A percentile compares a stretch with the other conserved stretches of the same genome.
phyloP scores from a whole-genome alignment of 2,113 vertebrate genomes.

The Engraulis encrasicolus region DNA sequence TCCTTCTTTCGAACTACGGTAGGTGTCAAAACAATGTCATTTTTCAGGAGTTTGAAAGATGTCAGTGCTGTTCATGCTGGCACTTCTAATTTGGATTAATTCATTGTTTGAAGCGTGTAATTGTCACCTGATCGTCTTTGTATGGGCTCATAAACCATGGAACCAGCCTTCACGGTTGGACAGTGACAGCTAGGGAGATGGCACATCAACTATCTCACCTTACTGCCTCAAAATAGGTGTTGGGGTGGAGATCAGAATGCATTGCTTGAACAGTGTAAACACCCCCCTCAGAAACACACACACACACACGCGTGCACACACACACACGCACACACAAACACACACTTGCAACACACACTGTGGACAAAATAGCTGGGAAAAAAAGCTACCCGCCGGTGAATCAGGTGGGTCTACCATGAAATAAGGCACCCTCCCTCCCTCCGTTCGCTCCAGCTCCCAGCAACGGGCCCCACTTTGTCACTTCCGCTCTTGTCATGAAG shows the following conservation, averaged over 20 bases:
- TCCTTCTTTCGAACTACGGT: too few species aligned
- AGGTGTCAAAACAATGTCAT: neutral
- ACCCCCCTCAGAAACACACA: too few species aligned
- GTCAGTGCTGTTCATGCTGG: neutral
- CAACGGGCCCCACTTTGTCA: slow-evolving; percentile 35
- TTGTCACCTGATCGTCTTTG: neutral
- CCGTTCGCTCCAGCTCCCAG: slow-evolving; percentile 29
- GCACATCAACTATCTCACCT: neutral
- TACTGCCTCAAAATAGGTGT: neutral
- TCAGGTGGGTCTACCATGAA: slow-evolving; percentile 16
- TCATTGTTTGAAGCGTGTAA: neutral
- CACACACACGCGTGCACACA: neutral
- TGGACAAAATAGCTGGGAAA: neutral
- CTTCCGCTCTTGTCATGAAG: slow-evolving; percentile 26
- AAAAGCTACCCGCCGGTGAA: neutral
- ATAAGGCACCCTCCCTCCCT: slow-evolving; percentile 20
- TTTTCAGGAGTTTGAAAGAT: neutral
- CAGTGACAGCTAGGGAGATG: neutral
- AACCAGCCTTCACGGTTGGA: neutral
- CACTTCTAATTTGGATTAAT: neutral
- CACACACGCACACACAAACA: neutral
- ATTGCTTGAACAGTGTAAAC: too few species aligned
- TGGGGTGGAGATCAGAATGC: neutral
- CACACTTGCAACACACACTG: neutral
- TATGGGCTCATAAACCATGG: neutral